Percentiles rank a stretch among this genome's conserved stretches.
phyloP scores from a whole-genome alignment of 1,140 invertebrate species.

The Lordiphosa clarofinis region DNA sequence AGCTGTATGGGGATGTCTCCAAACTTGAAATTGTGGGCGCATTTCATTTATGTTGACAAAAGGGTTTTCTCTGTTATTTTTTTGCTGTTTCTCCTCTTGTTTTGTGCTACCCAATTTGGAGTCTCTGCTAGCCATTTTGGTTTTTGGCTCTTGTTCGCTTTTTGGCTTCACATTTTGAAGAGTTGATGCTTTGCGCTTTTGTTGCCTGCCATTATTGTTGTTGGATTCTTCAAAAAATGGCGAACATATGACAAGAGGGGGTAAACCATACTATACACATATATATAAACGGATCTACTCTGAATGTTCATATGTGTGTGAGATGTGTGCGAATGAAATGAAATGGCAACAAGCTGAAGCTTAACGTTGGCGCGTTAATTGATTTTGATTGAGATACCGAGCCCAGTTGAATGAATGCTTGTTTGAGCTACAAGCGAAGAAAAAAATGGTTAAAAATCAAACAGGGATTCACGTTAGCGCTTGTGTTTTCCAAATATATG shows the following conservation, averaged over 20 bases:
- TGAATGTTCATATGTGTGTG: neutral
- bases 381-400: constrained; percentile 48
- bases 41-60: constrained; percentile 77
- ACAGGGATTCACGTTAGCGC: neutral
- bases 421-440: constrained; percentile 17
- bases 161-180: constrained; percentile 55
- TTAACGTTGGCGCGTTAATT: constrained; percentile 47
- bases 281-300: too few species aligned
- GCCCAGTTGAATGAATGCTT: constrained; percentile 10
- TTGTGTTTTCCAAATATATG: neutral
- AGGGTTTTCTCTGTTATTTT: constrained; percentile 38
- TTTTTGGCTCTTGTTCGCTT: constrained; percentile 30
- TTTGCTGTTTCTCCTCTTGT: neutral
- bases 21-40: constrained; percentile 75
- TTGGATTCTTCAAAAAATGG: constrained; percentile 13
- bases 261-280: constrained; percentile 1
- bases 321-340: constrained; percentile 27
- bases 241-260: constrained; percentile 57
- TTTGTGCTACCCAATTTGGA: constrained; percentile 63
- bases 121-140: constrained; percentile 21
- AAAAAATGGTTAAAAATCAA: neutral
- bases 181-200: constrained; percentile 71
- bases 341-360: constrained; percentile 49
- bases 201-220: constrained; percentile 52
- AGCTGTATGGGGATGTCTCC: constrained; percentile 34